Base-by-base conservation (phyloP, 2,113 vertebrate species). In the Ciconia boyciana region DNA sequence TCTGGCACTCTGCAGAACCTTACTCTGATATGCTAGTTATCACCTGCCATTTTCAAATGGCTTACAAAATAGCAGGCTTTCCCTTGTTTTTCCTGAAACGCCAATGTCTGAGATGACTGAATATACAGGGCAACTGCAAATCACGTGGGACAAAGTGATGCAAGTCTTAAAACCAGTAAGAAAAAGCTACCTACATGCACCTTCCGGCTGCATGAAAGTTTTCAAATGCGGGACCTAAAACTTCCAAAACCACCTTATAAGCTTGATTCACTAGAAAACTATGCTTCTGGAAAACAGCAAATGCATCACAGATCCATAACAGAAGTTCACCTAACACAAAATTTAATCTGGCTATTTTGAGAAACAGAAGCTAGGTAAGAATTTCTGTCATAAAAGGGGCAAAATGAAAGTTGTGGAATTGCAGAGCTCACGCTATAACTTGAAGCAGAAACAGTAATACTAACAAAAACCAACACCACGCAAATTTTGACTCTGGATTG, bases 151-250 rank as follows among this genome's bases (percentile, higher is more conserved):
- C 11, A 65, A 61, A 70, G 61, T 16, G 3, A 55, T 19, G 17
- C 8, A 15, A 55, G 34, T 36, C 46, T n/a, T 36, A 20, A 46
- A 70, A 52, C 0, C 0, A 70, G 13, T 26, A 31, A 39, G 22
- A 13, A 75, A 43, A 66, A 65, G 24, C 29, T 43, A 43, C 41
- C 51, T 66, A n/a, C 13, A 32, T 13, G 46, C 29, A 46, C 12
- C 28, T 51, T 48, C 32, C 29, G 7, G 13, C 16, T 28, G 14
- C 9, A 78, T 16, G 6, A 51, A 29, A 12, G 41, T 41, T 49
- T 62, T 48, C 22, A 76, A 13, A 48, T n/a, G 41, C 31, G 68
- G 17, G 21, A 60, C 12, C 28, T 39, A 68, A 52, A 60, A 3
- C 13, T 52, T 89, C 36, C 46, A 82, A 55, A 28, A 57, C 16